These are phyloP conservation scores for Tursiops truncatus DNA, from an alignment of 2,113 vertebrate species.

Conservation along the genomic window DNA sequence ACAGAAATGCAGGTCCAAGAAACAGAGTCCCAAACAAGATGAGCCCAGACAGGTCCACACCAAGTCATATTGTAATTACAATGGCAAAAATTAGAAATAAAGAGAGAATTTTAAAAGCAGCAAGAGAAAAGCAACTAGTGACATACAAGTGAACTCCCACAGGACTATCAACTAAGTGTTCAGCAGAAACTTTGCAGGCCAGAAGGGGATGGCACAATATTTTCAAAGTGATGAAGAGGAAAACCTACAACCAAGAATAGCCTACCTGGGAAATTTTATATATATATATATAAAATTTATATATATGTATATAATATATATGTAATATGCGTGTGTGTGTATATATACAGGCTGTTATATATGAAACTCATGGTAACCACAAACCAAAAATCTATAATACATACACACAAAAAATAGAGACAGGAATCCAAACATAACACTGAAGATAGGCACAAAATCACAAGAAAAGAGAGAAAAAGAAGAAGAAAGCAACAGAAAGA, in stretches of 20 bases:
- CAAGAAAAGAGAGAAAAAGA: not conserved
- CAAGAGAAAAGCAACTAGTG: not conserved
- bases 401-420: not conserved
- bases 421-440: not conserved
- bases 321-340: no score
- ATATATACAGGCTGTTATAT: not conserved
- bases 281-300: not conserved
- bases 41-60: not conserved
- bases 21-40: not conserved
- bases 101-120: not conserved
- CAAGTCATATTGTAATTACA: not conserved
- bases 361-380: not conserved
- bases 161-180: not conserved
- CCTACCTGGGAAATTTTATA: not conserved
- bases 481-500: not conserved
- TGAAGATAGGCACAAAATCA: not conserved
- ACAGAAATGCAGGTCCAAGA: not conserved
- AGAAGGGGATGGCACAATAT: not conserved
- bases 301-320: not conserved
- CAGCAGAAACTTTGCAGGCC: not conserved
- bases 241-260: not conserved
- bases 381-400: not conserved
- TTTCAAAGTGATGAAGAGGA: not conserved
- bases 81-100: not conserved
- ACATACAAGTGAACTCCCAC: not conserved